Percentiles rank a stretch among this genome's conserved stretches.
Conservation (phyloP, 2,888 invertebrate genomes). For the Hemicrepidius hirtus region DNA sequence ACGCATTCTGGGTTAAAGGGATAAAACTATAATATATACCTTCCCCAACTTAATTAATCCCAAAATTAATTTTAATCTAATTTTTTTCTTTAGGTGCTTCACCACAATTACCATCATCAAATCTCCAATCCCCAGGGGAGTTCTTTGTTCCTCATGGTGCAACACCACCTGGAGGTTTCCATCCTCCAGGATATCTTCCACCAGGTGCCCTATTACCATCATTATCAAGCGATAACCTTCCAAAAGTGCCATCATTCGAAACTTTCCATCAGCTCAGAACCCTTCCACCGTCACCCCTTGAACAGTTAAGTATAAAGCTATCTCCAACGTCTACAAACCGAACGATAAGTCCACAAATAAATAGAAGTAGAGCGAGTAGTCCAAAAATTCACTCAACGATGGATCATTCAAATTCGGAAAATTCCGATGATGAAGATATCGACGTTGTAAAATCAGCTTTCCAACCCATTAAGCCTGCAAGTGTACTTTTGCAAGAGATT, state of each 20-base stretch:
- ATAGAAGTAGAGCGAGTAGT: conserved; percentile 66
- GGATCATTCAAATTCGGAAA: conserved; percentile 75
- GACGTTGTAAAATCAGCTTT: conserved; percentile 86
- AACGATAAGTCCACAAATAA: conserved; percentile 74
- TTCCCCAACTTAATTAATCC: no score
- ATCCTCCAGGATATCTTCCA: conserved; percentile 70
- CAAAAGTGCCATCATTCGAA: conserved; percentile 64
- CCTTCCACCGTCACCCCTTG: conserved; percentile 66
- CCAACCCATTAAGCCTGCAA: conserved; percentile 79
- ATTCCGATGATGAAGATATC: conserved; percentile 82
- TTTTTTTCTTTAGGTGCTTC: conserved; percentile 70
- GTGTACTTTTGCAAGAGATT: conserved; percentile 73
- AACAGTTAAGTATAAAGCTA: conserved; percentile 68
- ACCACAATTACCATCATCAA: conserved; percentile 66
- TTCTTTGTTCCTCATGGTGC: conserved; percentile 57
- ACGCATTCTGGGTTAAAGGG: conserved; percentile 58
- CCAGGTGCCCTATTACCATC: conserved; percentile 76
- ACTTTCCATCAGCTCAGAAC: conserved; percentile 58
- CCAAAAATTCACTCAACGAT: conserved; percentile 79
- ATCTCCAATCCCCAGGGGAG: conserved; percentile 58
- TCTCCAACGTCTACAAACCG: conserved; percentile 76
- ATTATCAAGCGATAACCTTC: conserved; percentile 72
- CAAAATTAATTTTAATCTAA: background rate
- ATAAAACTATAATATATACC: no score
- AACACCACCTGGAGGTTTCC: conserved; percentile 54